Percentiles rank a stretch among this genome's conserved stretches.
phyloP scores from a whole-genome alignment of 2,888 invertebrate genomes.

The Sphinx pinastri region DNA sequence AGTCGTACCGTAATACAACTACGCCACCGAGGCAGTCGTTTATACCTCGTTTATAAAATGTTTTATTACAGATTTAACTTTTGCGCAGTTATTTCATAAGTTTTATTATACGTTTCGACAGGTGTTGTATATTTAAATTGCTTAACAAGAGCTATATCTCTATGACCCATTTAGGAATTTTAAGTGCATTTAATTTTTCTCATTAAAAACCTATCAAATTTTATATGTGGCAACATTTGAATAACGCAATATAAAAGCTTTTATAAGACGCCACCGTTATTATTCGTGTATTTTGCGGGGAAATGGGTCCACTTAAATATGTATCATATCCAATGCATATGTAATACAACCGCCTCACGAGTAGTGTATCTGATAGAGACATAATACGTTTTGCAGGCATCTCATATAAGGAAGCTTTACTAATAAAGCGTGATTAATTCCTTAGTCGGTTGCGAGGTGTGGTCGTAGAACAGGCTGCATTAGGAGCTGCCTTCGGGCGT shows the following conservation, averaged over 20 bases:
- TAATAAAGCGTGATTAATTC: conserved; percentile 65
- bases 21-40: too few relatives aligned
- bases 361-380: conserved; percentile 5
- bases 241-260: neutral
- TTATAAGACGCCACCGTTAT: neutral
- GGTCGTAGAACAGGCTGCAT: conserved; percentile 12
- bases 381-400: conserved; percentile 33
- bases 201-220: conserved; percentile 7
- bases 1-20: too few relatives aligned
- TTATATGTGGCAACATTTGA: neutral
- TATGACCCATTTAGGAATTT: conserved; percentile 5
- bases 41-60: conserved; percentile 5
- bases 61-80: conserved; percentile 17
- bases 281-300: neutral
- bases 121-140: conserved; percentile 10
- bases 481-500: conserved; percentile 37
- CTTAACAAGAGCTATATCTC: conserved; percentile 11
- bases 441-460: conserved; percentile 45
- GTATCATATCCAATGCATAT: neutral
- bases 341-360: neutral
- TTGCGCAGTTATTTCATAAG: conserved; percentile 6
- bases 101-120: conserved; percentile 12
- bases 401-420: conserved; percentile 55
- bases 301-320: too few relatives aligned
- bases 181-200: conserved; percentile 29